These are phyloP conservation scores for Aethes cnicana DNA, from an alignment of 2,888 invertebrate species.

Conservation along the genomic window DNA sequence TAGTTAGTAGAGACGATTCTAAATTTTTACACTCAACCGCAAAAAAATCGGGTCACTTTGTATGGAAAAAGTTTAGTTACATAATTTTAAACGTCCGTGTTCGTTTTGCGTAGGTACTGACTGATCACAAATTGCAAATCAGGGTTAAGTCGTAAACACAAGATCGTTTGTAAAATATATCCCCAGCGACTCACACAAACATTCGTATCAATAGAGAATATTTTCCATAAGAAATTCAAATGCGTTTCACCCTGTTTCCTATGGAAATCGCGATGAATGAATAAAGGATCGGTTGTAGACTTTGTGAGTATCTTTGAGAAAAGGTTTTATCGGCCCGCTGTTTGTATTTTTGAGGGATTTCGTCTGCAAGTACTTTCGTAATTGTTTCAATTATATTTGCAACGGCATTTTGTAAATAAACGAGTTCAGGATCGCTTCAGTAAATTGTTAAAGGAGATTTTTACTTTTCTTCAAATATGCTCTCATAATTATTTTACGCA, in stretches of 20 bases:
- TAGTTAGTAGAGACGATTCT: no score
- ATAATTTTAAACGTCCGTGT: no score
- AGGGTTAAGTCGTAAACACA: conserved; percentile 42
- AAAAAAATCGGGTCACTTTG: no score
- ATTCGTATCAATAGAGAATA: conserved; percentile 61
- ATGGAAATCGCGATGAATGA: conserved; percentile 67
- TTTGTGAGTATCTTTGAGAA: conserved; percentile 44
- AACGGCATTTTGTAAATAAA: conserved; percentile 4
- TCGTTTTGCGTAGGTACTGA: no score
- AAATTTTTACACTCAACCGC: no score
- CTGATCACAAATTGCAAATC: conserved; percentile 13
- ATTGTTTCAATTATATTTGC: conserved; percentile 22
- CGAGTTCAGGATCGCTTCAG: no score
- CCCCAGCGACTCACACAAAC: conserved; percentile 60
- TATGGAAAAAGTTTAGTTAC: no score
- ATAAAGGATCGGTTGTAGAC: conserved; percentile 59
- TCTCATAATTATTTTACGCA: no score
- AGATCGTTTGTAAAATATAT: conserved; percentile 49
- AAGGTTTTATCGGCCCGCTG: conserved; percentile 44
- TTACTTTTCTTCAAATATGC: no score
- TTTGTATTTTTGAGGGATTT: conserved; percentile 47
- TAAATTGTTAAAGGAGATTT: no score
- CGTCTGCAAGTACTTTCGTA: conserved; percentile 22
- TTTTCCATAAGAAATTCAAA: conserved; percentile 65
- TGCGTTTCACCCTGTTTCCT: conserved; percentile 57